Conservation (phyloP, 1,140 invertebrate species). For the Meloidogyne exigua region DNA sequence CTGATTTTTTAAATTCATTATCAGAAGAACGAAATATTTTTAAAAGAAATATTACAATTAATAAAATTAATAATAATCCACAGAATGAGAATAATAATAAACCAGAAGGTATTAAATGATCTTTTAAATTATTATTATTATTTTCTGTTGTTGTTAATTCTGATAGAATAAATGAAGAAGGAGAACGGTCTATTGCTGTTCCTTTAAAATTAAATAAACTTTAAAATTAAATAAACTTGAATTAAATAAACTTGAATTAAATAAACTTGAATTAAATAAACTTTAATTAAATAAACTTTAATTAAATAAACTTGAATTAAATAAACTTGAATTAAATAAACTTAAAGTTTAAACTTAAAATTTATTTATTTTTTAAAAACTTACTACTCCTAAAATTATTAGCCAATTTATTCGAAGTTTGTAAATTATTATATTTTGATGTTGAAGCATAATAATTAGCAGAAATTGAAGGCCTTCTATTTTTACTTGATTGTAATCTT, state of each 20-base stretch:
- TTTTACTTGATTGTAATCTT: neutral
- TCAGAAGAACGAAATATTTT: neutral
- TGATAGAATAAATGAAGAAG: neutral
- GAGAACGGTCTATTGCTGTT: neutral
- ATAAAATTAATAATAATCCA: constrained; percentile 17
- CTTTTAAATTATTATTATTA: neutral
- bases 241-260: neutral
- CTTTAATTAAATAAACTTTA: neutral
- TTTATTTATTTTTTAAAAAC: too few relatives aligned
- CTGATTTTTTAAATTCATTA: neutral
- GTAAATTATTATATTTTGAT: neutral
- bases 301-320: too few relatives aligned
- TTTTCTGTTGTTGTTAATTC: neutral
- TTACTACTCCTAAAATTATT: neutral
- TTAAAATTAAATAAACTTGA: too few relatives aligned
- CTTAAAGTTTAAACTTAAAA: too few relatives aligned
- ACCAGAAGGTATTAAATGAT: neutral
- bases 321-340: neutral
- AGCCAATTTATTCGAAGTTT: neutral
- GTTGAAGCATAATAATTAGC: neutral
- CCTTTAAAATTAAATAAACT: neutral
- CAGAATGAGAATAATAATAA: constrained; percentile 9
- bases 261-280: too few relatives aligned
- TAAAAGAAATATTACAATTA: constrained; percentile 9
- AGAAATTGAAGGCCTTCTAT: neutral